phyloP scores from a whole-genome alignment of 2,888 invertebrate genomes.

The Tetheella fluctuosa region DNA sequence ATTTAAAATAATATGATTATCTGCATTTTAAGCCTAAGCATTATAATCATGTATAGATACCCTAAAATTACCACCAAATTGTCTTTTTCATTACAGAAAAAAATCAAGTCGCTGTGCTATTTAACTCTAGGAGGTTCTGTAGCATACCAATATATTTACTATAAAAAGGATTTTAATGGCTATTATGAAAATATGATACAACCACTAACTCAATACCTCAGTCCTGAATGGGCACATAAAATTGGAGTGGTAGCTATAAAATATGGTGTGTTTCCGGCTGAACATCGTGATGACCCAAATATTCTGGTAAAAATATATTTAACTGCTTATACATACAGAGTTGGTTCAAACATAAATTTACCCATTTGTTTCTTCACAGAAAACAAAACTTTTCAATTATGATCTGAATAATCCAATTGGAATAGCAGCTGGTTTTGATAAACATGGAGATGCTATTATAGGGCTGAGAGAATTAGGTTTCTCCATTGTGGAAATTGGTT shows the following conservation, averaged over 20 bases:
- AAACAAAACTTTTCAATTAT: slow-evolving; percentile 88
- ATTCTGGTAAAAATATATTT: slow-evolving; percentile 83
- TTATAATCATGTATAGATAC: too few species aligned
- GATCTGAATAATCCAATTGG: slow-evolving; percentile 95
- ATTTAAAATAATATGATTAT: too few species aligned
- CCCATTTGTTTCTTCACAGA: slow-evolving; percentile 68
- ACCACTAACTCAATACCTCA: slow-evolving; percentile 88
- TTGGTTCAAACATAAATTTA: slow-evolving; percentile 7
- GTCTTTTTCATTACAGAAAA: slow-evolving; percentile 77
- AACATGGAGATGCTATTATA: slow-evolving; percentile 95
- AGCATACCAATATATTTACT: slow-evolving; percentile 87
- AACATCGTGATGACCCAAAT: slow-evolving; percentile 84
- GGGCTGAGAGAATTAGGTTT: slow-evolving; percentile 94
- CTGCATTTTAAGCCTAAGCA: too few species aligned
- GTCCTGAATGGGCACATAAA: slow-evolving; percentile 93
- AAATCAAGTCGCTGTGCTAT: slow-evolving; percentile 87
- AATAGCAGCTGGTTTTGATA: slow-evolving; percentile 99
- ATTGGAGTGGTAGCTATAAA: slow-evolving; percentile 90
- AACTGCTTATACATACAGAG: not conserved
- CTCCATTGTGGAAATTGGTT: slow-evolving; percentile 98
- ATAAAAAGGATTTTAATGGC: slow-evolving; percentile 90
- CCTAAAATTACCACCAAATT: not conserved
- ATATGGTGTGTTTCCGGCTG: slow-evolving; percentile 88
- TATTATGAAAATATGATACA: slow-evolving; percentile 90
- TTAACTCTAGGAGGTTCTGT: slow-evolving; percentile 87